Base-by-base conservation (phyloP, 2,888 invertebrate species). In the Sicus ferrugineus region DNA sequence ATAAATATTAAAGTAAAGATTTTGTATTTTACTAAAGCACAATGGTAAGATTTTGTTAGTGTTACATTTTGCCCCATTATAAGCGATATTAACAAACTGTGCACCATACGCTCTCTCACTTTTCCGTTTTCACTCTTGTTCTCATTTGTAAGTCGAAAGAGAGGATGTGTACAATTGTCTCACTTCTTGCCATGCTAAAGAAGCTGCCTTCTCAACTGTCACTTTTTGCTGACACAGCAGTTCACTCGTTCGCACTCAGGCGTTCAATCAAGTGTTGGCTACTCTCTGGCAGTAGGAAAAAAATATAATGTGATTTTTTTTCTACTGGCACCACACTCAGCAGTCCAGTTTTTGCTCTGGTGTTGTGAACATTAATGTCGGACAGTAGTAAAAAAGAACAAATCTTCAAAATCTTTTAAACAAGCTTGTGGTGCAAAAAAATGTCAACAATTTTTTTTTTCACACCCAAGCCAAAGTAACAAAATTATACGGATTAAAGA, bases 261-360 rank as follows among this genome's bases (percentile, higher is more conserved):
- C 42, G 9, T 21, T 11, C 21, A 30, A 19, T 9, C 7, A 19
- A 50, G 2, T n/a, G n/a, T 14, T 3, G 9, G 1, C 1, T 34
- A 7, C 16, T 54, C 14, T 26, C 9, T 23, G 1, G 28, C 16
- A 14, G 28, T 26, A 2, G 74, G 77, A 79, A 80, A 80, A 80
- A 80, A 75, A 74, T 66, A 64, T 74, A 75, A 73, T 70, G 75
- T 79, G 75, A 76, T 79, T 83, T 84, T 84, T 81, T 84, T 84
- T n/a, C n/a, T 84, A 76, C 77, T 77, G 75, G 74, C 77, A 76
- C 74, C 75, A 74, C 73, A 70, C 77, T 74, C 75, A 78, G 75
- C 83, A 85, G 83, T 85, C 80, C 79, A 82, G 81, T 85, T 85
- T 84, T 83, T 83, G 83, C 83, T 81, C 79, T 77, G 80, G 76